phyloP scores from a whole-genome alignment of 2,888 invertebrate species.

The Tenthredo amoena region DNA sequence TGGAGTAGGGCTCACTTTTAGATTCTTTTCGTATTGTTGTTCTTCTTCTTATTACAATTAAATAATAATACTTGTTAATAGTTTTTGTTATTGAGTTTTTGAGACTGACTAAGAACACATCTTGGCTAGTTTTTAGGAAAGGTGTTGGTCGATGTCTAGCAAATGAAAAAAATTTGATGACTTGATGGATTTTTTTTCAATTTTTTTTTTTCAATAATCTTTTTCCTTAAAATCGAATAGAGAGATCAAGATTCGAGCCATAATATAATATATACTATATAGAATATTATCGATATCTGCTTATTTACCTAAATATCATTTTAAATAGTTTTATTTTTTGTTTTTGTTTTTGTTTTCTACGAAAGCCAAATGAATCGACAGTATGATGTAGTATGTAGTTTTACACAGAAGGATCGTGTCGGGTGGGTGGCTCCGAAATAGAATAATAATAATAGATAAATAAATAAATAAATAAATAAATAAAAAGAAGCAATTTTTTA shows the following conservation, averaged over 20 bases:
- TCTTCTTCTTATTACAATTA: background rate
- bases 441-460: background rate
- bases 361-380: slow-evolving; percentile 2
- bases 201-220: background rate
- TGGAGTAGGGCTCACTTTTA: background rate
- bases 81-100: background rate
- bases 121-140: slow-evolving; percentile 6
- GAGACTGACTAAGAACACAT: slow-evolving; percentile 13
- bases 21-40: background rate
- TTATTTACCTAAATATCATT: background rate
- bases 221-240: background rate
- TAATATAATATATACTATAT: background rate
- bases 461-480: background rate
- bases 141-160: slow-evolving; percentile 9
- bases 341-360: background rate
- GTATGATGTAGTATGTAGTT: slow-evolving; percentile 2
- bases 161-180: background rate
- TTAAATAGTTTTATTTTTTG: background rate
- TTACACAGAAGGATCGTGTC: background rate
- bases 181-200: background rate
- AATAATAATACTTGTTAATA: background rate
- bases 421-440: background rate
- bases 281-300: background rate
- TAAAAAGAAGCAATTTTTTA: background rate
- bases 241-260: background rate